Evolutionary conservation across 2,888 invertebrate species (phyloP), one percentile per base, ranked within the genome.

Genomic region (Calameuta filiformis): DNA sequence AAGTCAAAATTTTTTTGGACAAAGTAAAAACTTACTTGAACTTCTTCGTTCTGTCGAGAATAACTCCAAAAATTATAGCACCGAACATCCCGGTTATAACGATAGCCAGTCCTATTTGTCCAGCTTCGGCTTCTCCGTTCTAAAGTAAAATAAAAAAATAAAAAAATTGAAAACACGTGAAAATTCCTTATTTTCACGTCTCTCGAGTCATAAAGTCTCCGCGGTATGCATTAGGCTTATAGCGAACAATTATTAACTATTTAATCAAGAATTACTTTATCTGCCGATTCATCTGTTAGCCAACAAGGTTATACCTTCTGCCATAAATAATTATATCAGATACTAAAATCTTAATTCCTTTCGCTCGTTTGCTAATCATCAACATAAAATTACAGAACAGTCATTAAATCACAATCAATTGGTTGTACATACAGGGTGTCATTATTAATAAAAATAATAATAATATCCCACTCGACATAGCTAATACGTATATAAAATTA

Each of bases 61-160:
- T 91, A 73, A 93, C 86, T 9, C 94, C 94, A 81, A 93, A 93
- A 12, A 93, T 88, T 4, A 94, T 92, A 0, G 94, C 93, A 4
- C 94, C 94, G 3, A 92, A 80, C 87, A 94, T 93, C 35, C 94
- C 94, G 33, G 93, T 92, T 35, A 94, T 83, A 1, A 94, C 93
- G 69, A 95, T 92, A 1, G 93, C 91, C 33, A 94, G 88, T 4
- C 94, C 94, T 79, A 94, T 93, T 76, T 92, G 87, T 12, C 94
- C 94, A n/a, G 93, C 93, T 79, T 92, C 92, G 82, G 91, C 87
- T 73, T 90, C 89, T 77, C 88, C 87, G n/a, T 86, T 89, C 91
- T 92, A 83, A 30, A 87, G 81, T 76, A 76, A 76, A 68, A 75
- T 3, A 56, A 68, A 75, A 3, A 35, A 12, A 12, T n/a, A n/a